A percentile compares a stretch with the other conserved stretches of the same genome.
Evolutionary conservation across 2,797 vertebrate genomes (phyloP).

Genomic region (Heterohyrax brucei): DNA sequence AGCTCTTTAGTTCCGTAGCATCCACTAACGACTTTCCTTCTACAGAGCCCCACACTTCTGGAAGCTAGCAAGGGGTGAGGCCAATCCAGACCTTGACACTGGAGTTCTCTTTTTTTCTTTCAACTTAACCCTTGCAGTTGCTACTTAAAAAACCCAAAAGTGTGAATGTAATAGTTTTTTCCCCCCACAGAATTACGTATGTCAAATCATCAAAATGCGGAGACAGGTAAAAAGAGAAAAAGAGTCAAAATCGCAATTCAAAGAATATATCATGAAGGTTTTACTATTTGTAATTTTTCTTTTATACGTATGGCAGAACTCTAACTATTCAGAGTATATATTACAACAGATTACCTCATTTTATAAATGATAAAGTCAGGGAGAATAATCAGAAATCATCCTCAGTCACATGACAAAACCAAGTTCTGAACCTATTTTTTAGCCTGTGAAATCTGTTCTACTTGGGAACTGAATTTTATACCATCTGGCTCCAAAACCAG

Average conservation of each 20-base stretch:
- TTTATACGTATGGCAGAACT: constrained; percentile 34
- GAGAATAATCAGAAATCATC: constrained; percentile 46
- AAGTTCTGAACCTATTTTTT: constrained; percentile 63
- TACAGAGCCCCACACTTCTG: rapidly evolving
- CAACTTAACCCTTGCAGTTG: not conserved
- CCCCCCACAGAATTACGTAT: not conserved
- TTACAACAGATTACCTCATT: constrained; percentile 29
- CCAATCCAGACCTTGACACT: not conserved
- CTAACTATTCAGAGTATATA: constrained; percentile 48
- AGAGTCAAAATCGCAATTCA: not conserved
- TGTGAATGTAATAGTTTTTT: not conserved
- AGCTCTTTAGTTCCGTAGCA: not conserved
- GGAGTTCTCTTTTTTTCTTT: not conserved
- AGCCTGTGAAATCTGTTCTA: constrained; percentile 56
- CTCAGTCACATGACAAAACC: constrained; percentile 49
- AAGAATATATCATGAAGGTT: not conserved
- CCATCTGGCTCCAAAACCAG: constrained; percentile 68
- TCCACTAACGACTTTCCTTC: not conserved
- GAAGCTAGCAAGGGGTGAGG: not conserved
- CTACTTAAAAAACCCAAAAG: not conserved
- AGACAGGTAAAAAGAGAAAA: not conserved
- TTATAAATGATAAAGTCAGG: constrained; percentile 34
- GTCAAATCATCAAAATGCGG: constrained; percentile 26
- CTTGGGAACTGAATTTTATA: constrained; percentile 73
- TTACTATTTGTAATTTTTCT: constrained; percentile 4